Conservation (phyloP, 2,888 invertebrate species). For the Physocephala rufipes region DNA sequence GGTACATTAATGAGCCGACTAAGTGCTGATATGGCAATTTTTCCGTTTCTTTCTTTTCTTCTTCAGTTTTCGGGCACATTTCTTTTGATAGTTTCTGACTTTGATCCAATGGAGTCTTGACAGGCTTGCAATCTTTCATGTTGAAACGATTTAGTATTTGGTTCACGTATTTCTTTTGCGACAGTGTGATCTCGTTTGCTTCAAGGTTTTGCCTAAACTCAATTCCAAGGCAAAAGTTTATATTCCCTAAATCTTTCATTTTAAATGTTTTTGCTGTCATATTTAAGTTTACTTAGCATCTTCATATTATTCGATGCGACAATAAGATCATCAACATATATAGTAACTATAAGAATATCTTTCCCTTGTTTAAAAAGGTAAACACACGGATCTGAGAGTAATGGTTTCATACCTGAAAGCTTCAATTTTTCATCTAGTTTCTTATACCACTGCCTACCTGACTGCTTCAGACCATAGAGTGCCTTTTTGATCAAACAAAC, state of each 20-base stretch:
- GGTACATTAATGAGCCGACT: constrained; percentile 40
- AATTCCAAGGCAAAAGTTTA: no score
- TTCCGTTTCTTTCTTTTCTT: constrained; percentile 32
- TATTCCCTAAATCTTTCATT: no score
- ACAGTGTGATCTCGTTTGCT: no score
- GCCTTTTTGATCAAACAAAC: constrained; percentile 44
- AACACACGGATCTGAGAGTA: constrained; percentile 43
- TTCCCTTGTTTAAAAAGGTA: no score
- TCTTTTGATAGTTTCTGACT: constrained; percentile 35
- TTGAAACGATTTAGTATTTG: constrained; percentile 36
- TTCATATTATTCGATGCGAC: no score
- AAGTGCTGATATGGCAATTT: constrained; percentile 36
- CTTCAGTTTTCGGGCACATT: constrained; percentile 35
- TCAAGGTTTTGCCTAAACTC: no score
- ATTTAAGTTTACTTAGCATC: no score
- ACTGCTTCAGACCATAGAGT: constrained; percentile 45
- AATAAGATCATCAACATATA: no score
- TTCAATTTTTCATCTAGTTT: constrained; percentile 44
- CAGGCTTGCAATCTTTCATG: constrained; percentile 34
- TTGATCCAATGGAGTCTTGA: constrained; percentile 34
- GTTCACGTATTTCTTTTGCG: no score
- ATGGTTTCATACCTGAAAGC: constrained; percentile 40
- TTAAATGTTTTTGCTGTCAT: no score
- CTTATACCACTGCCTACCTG: constrained; percentile 45
- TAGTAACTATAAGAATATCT: no score